Evolutionary conservation across 2,797 vertebrate genomes (phyloP), one percentile per base, ranked within the genome.

Genomic region (Australoheros facetus): DNA sequence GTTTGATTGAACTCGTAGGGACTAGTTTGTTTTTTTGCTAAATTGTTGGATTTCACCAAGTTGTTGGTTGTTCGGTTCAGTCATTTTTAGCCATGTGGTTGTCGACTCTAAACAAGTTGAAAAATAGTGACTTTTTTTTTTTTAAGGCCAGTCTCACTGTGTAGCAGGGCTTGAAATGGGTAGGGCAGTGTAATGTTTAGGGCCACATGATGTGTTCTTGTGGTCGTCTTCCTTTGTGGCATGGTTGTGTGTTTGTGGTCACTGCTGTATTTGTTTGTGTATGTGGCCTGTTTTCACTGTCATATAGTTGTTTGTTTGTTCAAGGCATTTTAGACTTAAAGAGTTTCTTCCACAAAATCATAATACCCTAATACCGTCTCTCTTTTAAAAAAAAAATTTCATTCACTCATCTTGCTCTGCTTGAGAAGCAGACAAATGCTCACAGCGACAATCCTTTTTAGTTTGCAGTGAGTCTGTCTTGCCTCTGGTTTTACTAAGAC

Each of bases 231-330:
- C 51, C 87, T 82, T 71, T 87, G 89, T 90, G 82, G 89, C 90
- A 91, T 94, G 93, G 48, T 76, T 87, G 86, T 92, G 80, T 86
- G 57, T 83, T 79, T 89, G 75, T 82, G 78, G 84, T 88, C 86
- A 87, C 80, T 88, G 78, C 71, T 85, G 77, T 81, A 21, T 51
- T 69, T 88, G 32, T 92, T 59, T 83, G 55, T 93, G 81, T 87
- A 62, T 88, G 84, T 87, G 76, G 57, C 58, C 79, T 82, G 73
- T 89, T 79, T 91, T 77, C 59, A 37, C 81, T 80, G 80, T 87
- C 59, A 76, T 2, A 58, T 51, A 45, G 64, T 79, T 82, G 59
- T 71, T 60, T 78, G 45, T 57, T 71, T 78, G 45, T 57, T 71
- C 8, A 64, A 83, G 59, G 21, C 26, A 51, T 30, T 69, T 69